phyloP scores from a whole-genome alignment of 2,888 invertebrate genomes.

The Cepaea hortensis region DNA sequence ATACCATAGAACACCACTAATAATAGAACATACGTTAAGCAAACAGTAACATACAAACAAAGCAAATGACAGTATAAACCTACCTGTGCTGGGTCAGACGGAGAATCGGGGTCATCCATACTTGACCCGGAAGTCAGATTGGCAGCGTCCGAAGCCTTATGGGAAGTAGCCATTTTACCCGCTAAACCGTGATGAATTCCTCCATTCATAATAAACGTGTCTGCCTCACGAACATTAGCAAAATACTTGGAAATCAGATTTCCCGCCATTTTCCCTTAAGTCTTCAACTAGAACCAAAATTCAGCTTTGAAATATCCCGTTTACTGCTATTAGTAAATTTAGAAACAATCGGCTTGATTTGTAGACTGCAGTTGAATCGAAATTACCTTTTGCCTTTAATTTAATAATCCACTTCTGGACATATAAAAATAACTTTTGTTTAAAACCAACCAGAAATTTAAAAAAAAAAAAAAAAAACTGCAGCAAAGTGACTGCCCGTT shows the following conservation, averaged over 20 bases:
- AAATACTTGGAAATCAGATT: slow-evolving; percentile 41
- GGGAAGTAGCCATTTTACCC: slow-evolving; percentile 9
- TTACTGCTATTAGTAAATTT: background rate
- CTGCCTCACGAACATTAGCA: background rate
- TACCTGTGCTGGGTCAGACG: slow-evolving; percentile 39
- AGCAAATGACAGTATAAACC: background rate
- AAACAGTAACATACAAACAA: background rate
- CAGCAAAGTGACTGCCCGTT: too few relatives aligned
- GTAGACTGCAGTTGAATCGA: background rate
- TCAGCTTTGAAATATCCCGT: background rate
- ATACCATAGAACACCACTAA: too few relatives aligned
- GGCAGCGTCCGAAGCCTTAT: slow-evolving; percentile 38
- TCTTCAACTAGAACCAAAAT: background rate
- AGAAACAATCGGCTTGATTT: background rate
- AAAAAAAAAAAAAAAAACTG: too few relatives aligned
- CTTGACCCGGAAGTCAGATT: slow-evolving; percentile 43
- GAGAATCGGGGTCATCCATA: slow-evolving; percentile 45
- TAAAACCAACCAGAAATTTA: background rate
- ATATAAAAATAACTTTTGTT: too few relatives aligned
- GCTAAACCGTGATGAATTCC: slow-evolving; percentile 33
- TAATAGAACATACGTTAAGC: background rate
- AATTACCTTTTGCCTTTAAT: background rate
- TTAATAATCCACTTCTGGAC: background rate
- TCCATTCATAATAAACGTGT: slow-evolving; percentile 46
- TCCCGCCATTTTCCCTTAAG: slow-evolving; percentile 27